phyloP scores from a whole-genome alignment of 2,113 vertebrate species.

The Silurus meridionalis region DNA sequence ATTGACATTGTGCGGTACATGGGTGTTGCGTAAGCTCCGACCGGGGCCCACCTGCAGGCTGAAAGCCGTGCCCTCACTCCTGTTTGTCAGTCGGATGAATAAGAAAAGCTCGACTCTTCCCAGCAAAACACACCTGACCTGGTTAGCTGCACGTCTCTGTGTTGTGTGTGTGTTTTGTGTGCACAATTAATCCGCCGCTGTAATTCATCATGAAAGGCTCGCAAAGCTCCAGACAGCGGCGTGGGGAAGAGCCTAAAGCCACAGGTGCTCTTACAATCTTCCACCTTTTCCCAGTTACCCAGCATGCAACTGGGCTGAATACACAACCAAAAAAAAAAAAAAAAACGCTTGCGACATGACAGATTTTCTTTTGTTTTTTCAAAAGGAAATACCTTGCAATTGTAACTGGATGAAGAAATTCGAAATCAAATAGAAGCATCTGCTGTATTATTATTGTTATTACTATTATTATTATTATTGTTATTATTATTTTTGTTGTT shows the following conservation, averaged over 20 bases:
- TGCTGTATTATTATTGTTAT: neutral
- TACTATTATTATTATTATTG: neutral
- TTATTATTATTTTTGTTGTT: no score
- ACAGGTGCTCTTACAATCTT: conserved; percentile 24
- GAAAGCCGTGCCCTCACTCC: conserved; percentile 42
- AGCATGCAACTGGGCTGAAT: neutral
- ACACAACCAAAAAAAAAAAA: neutral
- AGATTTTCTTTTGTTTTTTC: neutral
- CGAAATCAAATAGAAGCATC: neutral
- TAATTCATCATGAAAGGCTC: conserved; percentile 75
- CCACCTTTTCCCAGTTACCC: conserved; percentile 4
- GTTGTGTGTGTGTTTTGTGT: conserved; percentile 55
- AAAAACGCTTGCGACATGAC: neutral
- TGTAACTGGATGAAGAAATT: neutral
- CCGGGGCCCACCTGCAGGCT: conserved; percentile 58
- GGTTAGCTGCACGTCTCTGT: conserved; percentile 58
- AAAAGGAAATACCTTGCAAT: neutral
- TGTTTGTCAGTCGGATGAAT: conserved; percentile 44
- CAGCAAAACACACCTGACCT: conserved; percentile 60
- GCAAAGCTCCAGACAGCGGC: conserved; percentile 71
- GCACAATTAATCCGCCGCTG: conserved; percentile 71
- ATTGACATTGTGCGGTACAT: neutral
- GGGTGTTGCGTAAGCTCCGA: conserved; percentile 16
- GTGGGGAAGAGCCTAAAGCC: conserved; percentile 30
- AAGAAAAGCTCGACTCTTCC: conserved; percentile 60